Evolutionary conservation across 2,113 vertebrate species (phyloP).

Genomic region (Apteryx mantelli): DNA sequence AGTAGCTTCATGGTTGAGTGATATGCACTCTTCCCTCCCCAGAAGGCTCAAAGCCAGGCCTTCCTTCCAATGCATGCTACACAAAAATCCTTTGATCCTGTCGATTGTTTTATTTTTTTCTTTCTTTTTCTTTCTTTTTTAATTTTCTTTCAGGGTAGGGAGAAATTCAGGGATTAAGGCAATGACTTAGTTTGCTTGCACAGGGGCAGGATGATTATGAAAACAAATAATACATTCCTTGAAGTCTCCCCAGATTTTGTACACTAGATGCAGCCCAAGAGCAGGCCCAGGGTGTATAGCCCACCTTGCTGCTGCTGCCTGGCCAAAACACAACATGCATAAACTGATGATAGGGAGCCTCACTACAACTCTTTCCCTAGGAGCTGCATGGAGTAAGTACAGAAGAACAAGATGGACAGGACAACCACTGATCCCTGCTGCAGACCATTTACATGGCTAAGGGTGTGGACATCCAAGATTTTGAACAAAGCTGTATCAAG

Average conservation of each 20-base stretch:
- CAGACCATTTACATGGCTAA: accelerated
- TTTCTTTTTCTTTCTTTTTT: no score
- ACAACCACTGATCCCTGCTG: accelerated
- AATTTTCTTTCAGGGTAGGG: background rate
- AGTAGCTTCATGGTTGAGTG: background rate
- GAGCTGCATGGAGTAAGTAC: accelerated
- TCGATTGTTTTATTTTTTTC: background rate
- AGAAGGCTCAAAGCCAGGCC: background rate
- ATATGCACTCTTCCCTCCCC: accelerated
- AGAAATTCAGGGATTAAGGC: background rate
- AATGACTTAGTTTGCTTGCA: background rate
- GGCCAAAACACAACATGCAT: accelerated
- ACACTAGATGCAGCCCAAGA: background rate
- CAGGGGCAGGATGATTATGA: background rate
- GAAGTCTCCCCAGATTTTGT: background rate
- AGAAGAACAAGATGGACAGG: background rate
- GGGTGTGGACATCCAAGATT: background rate
- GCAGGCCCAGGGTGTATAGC: background rate
- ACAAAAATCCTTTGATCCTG: background rate
- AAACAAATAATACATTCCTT: background rate
- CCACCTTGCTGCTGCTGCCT: background rate
- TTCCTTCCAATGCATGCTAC: accelerated
- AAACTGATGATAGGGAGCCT: accelerated
- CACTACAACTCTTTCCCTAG: accelerated
- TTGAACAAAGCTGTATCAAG: accelerated